Conservation (phyloP, 2,113 vertebrate species). For the Tiliqua scincoides region DNA sequence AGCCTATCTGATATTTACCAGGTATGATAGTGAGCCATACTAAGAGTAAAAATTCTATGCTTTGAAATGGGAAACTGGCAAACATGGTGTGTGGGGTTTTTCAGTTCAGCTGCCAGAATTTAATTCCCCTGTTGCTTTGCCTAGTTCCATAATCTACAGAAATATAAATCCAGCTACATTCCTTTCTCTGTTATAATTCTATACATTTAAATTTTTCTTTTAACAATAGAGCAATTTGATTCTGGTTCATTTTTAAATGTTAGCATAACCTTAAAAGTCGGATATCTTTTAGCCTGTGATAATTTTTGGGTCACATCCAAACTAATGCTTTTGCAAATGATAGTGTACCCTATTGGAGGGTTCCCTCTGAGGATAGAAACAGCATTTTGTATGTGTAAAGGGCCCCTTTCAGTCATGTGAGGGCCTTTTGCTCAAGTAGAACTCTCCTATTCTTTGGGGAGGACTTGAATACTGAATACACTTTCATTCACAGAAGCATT, state of each 20-base stretch:
- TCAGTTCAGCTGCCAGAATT: not conserved
- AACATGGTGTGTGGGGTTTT: not conserved
- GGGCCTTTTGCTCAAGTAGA: too few relatives aligned
- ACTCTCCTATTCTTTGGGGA: too few relatives aligned
- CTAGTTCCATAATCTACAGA: not conserved
- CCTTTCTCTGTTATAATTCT: not conserved
- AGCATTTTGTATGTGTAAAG: too few relatives aligned
- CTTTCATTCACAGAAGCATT: too few relatives aligned
- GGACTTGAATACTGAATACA: too few relatives aligned
- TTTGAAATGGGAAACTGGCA: not conserved
- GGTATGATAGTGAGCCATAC: slow-evolving; percentile 78
- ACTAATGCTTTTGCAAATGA: too few relatives aligned
- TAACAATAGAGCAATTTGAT: not conserved
- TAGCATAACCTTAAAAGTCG: not conserved
- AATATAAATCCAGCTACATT: not conserved
- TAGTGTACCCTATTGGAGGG: too few relatives aligned
- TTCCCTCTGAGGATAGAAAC: too few relatives aligned
- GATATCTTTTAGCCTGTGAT: not conserved
- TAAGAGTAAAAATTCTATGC: not conserved
- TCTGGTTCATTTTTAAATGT: not conserved
- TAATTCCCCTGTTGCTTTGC: not conserved
- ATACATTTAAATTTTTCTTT: not conserved
- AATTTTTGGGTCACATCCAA: too few relatives aligned
- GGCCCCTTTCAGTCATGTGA: too few relatives aligned
- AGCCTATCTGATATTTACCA: slow-evolving; percentile 99